Percentiles rank a stretch among this genome's conserved stretches.
Evolutionary conservation across 2,888 invertebrate genomes (phyloP).

Genomic region (Isoperla grammatica): DNA sequence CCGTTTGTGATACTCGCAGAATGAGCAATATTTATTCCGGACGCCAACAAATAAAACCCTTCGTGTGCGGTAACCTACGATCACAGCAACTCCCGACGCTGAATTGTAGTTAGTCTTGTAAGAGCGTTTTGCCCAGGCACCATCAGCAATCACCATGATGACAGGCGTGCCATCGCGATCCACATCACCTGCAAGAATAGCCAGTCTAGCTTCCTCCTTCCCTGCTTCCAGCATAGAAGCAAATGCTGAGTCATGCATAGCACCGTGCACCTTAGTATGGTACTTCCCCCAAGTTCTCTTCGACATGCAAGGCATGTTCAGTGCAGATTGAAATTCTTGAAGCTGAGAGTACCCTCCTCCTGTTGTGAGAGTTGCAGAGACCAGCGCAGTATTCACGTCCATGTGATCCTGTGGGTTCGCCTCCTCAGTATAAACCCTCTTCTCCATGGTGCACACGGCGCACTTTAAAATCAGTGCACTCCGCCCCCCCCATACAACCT

Average conservation of each 20-base stretch:
- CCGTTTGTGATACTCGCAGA: conserved; percentile 15
- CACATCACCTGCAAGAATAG: conserved; percentile 31
- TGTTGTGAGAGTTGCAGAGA: conserved; percentile 12
- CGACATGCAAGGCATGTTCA: conserved; percentile 21
- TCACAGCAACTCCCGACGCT: conserved; percentile 28
- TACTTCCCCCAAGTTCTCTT: not conserved
- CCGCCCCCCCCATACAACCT: no score
- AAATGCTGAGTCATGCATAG: not conserved
- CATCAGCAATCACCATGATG: conserved; percentile 36
- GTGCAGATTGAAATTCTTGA: conserved; percentile 6
- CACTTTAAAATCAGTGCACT: no score
- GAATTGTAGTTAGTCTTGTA: conserved; percentile 31
- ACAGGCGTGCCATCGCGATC: conserved; percentile 31
- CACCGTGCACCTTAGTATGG: not conserved
- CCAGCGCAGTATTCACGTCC: conserved; percentile 15
- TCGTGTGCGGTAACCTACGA: conserved; percentile 22
- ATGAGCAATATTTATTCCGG: conserved; percentile 20
- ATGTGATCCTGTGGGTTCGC: not conserved
- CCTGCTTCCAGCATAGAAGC: not conserved
- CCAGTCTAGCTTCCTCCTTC: conserved; percentile 29
- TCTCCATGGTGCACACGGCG: no score
- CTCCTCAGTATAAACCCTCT: no score
- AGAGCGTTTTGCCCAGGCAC: conserved; percentile 35
- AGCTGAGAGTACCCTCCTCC: conserved; percentile 18
- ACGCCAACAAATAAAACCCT: conserved; percentile 20